A percentile compares a stretch with the other conserved stretches of the same genome.
phyloP scores from a whole-genome alignment of 2,797 vertebrate species.

The Propithecus deckenii region DNA sequence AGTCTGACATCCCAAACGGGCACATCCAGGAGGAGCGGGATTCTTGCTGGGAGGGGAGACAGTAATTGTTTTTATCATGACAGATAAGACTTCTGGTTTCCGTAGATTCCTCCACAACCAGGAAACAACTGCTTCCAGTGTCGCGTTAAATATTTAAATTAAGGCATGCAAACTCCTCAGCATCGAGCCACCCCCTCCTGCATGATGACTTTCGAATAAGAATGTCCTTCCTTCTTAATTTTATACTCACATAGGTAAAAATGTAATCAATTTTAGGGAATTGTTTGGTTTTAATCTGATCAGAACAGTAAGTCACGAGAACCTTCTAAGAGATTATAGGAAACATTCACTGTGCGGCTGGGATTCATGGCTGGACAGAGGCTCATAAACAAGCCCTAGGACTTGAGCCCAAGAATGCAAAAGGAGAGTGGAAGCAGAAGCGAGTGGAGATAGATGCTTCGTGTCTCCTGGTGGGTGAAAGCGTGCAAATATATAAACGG shows the following conservation, averaged over 20 bases:
- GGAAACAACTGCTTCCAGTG: slow-evolving; percentile 79
- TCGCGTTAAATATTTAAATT: slow-evolving; percentile 75
- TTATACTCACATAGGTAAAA: slow-evolving; percentile 59
- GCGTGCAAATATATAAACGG: not conserved
- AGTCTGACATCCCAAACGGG: slow-evolving; percentile 78
- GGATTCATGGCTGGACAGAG: not conserved
- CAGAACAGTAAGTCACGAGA: not conserved
- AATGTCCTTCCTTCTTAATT: slow-evolving; percentile 70
- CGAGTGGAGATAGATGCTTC: not conserved
- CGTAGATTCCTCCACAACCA: slow-evolving; percentile 61
- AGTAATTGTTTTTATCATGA: slow-evolving; percentile 83
- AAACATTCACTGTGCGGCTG: not conserved
- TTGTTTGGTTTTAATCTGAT: slow-evolving; percentile 18
- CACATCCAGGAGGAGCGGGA: slow-evolving; percentile 76
- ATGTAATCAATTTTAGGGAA: not conserved
- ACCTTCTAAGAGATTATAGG: slow-evolving; percentile 29
- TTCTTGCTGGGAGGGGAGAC: slow-evolving; percentile 79
- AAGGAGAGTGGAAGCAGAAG: slow-evolving; percentile 37
- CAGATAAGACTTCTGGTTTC: slow-evolving; percentile 80
- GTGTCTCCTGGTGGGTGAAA: not conserved
- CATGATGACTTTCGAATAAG: slow-evolving; percentile 52
- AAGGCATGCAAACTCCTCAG: slow-evolving; percentile 44
- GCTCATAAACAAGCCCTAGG: not conserved
- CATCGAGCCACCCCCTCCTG: slow-evolving; percentile 47
- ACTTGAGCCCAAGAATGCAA: not conserved